Evolutionary conservation across 30 jellyfish, hydroid and myxozoan species (phyloP).

Genomic region (Phacellophora camtschatica): DNA sequence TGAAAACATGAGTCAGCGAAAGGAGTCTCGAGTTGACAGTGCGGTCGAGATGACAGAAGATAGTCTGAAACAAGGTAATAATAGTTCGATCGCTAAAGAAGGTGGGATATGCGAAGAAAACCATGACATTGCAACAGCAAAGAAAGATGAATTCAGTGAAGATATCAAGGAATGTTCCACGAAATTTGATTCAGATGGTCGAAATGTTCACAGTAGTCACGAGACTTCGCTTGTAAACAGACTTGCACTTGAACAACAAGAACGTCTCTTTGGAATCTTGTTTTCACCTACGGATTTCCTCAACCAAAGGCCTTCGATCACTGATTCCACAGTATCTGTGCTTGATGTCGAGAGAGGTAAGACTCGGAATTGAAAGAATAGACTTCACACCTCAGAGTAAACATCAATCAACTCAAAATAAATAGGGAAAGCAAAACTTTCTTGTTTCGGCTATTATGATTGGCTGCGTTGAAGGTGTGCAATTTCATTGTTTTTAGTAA

Average conservation of each 20-base stretch:
- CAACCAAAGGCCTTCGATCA: too few relatives aligned
- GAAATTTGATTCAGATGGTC: background rate
- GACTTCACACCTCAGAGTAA: too few relatives aligned
- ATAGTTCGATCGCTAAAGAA: background rate
- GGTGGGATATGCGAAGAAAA: background rate
- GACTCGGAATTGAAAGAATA: too few relatives aligned
- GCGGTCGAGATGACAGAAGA: slow-evolving; percentile 53
- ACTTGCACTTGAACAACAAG: slow-evolving; percentile 45
- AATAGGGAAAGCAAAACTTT: too few relatives aligned
- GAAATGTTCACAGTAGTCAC: background rate
- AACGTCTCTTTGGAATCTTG: slow-evolving; percentile 1
- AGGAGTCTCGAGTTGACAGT: slow-evolving; percentile 43
- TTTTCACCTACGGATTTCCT: slow-evolving; percentile 54
- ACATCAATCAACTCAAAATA: too few relatives aligned
- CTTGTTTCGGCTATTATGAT: too few relatives aligned
- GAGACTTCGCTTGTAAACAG: slow-evolving; percentile 38
- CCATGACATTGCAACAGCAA: background rate
- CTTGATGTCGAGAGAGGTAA: too few relatives aligned
- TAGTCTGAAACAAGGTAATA: background rate
- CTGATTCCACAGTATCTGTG: too few relatives aligned
- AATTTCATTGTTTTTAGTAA: too few relatives aligned
- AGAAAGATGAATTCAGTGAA: background rate
- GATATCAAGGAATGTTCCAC: background rate
- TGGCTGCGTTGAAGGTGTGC: too few relatives aligned
- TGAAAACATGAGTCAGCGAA: background rate